Percentiles rank a stretch among this genome's conserved stretches.
phyloP scores from a whole-genome alignment of 1,140 invertebrate species.

The Melipona quadrifasciata region DNA sequence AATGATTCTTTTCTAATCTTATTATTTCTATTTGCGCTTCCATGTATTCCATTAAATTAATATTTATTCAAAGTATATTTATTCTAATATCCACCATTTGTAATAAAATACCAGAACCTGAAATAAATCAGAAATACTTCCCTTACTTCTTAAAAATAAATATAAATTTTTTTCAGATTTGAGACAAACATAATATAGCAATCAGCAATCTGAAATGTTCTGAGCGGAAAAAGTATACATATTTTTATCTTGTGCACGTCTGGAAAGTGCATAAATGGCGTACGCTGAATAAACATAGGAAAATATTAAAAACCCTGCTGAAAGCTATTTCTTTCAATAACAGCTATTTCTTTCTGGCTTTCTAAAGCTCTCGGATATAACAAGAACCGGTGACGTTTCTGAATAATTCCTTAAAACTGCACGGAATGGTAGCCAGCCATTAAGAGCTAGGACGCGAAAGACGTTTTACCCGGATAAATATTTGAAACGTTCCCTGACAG shows the following conservation, averaged over 20 bases:
- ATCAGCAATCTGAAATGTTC: not conserved
- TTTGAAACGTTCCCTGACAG: conserved; percentile 69
- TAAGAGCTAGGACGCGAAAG: conserved; percentile 58
- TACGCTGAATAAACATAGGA: not conserved
- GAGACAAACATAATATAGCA: not conserved
- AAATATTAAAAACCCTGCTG: conserved; percentile 23
- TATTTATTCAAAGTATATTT: not conserved
- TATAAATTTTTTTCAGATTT: not conserved
- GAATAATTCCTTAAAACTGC: conserved; percentile 57
- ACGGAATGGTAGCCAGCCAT: conserved; percentile 48
- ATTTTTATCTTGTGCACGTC: not conserved
- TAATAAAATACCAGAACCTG: not conserved
- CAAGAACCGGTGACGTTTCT: conserved; percentile 42
- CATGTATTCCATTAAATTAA: not conserved
- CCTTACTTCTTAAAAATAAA: not conserved
- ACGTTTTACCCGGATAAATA: conserved; percentile 70
- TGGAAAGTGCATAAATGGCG: not conserved
- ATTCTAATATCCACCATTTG: not conserved
- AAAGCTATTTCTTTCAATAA: conserved; percentile 35
- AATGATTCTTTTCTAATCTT: not conserved
- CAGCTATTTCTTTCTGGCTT: conserved; percentile 32
- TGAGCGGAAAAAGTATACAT: not conserved
- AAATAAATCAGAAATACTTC: not conserved
- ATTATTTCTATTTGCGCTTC: not conserved
- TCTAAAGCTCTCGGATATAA: conserved; percentile 25